Conservation (phyloP, 2,888 invertebrate genomes). For the Tenthredo livida region DNA sequence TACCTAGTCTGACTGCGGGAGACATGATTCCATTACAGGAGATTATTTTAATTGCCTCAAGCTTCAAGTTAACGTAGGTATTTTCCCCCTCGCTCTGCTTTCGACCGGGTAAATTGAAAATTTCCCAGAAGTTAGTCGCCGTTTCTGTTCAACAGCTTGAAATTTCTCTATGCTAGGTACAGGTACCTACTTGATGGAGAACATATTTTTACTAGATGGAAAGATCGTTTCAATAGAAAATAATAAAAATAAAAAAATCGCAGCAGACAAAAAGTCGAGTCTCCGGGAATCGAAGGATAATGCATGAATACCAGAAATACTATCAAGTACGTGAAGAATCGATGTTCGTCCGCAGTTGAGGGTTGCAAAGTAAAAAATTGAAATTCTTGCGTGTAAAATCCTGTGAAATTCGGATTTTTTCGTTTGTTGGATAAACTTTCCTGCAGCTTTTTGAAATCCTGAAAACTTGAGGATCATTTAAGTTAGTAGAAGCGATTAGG, state of each 20-base stretch:
- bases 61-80: conserved; percentile 30
- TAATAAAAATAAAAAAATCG: not conserved
- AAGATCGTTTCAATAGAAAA: not conserved
- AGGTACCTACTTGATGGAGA: not conserved
- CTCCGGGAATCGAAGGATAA: not conserved
- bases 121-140: conserved; percentile 6
- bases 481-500: not conserved
- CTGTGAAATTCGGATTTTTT: too few species aligned
- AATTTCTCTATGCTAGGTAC: not conserved
- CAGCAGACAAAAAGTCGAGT: not conserved
- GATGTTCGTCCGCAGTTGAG: too few species aligned
- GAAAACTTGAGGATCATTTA: not conserved
- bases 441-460: not conserved
- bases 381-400: too few species aligned
- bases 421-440: not conserved
- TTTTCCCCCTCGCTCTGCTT: not conserved
- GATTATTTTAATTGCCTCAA: conserved; percentile 51
- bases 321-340: too few species aligned
- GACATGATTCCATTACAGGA: conserved; percentile 41
- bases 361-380: too few species aligned
- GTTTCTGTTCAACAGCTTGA: not conserved
- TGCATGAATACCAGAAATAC: not conserved
- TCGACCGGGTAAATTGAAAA: conserved; percentile 19
- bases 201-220: not conserved
- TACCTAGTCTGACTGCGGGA: conserved; percentile 16